Evolutionary conservation across 2,888 invertebrate species (phyloP), one percentile per base, ranked within the genome.

Genomic region (Elmis aenea): DNA sequence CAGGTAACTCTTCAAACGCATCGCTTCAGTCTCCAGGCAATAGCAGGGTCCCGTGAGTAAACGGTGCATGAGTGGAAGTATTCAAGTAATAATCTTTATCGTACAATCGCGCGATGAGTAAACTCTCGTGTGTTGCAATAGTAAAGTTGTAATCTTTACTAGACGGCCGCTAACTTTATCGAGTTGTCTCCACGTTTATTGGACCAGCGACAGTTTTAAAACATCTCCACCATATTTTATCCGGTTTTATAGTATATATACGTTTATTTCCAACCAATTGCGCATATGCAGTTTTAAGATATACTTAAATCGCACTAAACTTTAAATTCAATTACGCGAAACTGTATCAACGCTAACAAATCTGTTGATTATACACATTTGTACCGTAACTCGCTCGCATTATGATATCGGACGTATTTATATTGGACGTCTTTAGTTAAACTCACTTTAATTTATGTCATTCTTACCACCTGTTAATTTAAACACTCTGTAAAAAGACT

Each of bases 1-100:
- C 47, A 40, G 48, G 50, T 48, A 47, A 47, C 48, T 32, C 40
- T 39, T 42, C 42, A 24, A 36, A 50, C 40, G 38, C 44, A 38
- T 25, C 46, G 44, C 36, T 43, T 28, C 28, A 38, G 38, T 46
- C 46, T 33, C 43, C 42, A 33, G 29, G 33, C 26, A 32, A 35
- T 32, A 38, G 30, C 34, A 29, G 34, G 34, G 34, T 42, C 13
- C 42, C 30, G 42, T 33, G 38, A 42, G 38, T 42, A 36, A 14
- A 37, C 24, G 38, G 26, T 36, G 28, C 18, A 31, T 22, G 29
- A 35, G 15, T 33, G 11, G 10, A 16, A 9, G n/a, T 8, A 10
- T 16, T 14, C 5, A 9, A 9, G 16, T 27, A n/a, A 10, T 25
- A 8, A 29, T 16, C 21, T 14, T 29, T 27, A 13, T 11, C 16